phyloP scores from a whole-genome alignment of 1,140 invertebrate genomes.

The Bradynema listronoti region DNA sequence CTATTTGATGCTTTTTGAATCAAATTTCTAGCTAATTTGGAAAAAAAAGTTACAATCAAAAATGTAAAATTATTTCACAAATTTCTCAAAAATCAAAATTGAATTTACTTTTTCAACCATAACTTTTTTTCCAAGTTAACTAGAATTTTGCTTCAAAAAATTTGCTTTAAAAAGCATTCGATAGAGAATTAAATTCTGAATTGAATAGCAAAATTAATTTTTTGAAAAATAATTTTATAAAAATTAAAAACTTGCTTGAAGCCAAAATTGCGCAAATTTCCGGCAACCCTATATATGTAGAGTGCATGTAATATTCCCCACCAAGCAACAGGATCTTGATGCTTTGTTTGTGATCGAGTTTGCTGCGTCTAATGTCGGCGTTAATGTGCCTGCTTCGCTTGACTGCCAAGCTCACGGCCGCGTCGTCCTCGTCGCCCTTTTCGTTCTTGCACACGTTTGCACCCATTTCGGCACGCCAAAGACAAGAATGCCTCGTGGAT shows the following conservation, averaged over 20 bases:
- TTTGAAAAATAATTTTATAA: background rate
- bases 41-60: too few relatives aligned
- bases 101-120: background rate
- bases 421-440: conserved; percentile 31
- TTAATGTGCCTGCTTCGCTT: conserved; percentile 36
- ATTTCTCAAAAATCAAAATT: too few relatives aligned
- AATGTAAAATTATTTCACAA: too few relatives aligned
- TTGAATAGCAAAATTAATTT: conserved; percentile 2
- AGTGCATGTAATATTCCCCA: conserved; percentile 6
- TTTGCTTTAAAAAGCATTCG: background rate
- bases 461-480: too few relatives aligned
- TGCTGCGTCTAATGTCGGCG: conserved; percentile 28
- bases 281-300: background rate
- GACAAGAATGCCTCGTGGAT: too few relatives aligned
- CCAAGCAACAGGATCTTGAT: conserved; percentile 37
- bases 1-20: too few relatives aligned
- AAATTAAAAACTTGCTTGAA: background rate
- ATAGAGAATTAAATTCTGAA: conserved; percentile 1
- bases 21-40: too few relatives aligned
- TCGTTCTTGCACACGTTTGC: conserved; percentile 33
- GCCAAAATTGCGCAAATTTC: background rate
- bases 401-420: background rate
- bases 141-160: background rate
- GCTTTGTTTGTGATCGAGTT: conserved; percentile 5
- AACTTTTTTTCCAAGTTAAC: background rate